Percentiles rank a stretch among this genome's conserved stretches.
phyloP scores from a whole-genome alignment of 2,797 vertebrate genomes.

The Vipera latastei region DNA sequence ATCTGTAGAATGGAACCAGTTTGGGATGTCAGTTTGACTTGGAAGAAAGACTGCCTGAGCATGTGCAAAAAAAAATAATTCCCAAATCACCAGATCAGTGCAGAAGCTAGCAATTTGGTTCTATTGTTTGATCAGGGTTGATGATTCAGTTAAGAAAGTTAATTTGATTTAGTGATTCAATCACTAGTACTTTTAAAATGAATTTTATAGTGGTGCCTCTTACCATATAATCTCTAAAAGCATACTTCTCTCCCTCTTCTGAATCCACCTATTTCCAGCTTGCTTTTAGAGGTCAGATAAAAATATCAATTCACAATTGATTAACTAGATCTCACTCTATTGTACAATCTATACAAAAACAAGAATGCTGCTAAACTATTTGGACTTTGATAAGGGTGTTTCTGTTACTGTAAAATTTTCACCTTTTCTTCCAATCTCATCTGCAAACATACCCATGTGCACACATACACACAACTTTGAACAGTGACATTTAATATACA shows the following conservation, averaged over 20 bases:
- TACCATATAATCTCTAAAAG: neutral
- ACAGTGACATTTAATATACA: accelerated
- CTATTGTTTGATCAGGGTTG: neutral
- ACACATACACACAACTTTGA: neutral
- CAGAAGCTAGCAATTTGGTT: neutral
- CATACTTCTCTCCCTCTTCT: conserved; percentile 15
- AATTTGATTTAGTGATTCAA: neutral
- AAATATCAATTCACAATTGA: neutral
- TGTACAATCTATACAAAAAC: neutral
- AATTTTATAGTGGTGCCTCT: neutral
- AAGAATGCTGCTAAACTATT: neutral
- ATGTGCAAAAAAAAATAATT: neutral
- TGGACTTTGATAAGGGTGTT: neutral
- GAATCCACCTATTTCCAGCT: neutral
- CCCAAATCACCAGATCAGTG: neutral
- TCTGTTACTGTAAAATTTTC: neutral
- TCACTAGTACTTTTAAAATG: neutral
- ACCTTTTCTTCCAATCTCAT: neutral
- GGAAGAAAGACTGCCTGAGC: neutral
- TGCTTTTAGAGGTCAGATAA: neutral
- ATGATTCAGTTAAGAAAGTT: neutral
- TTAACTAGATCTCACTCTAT: neutral
- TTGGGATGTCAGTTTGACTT: neutral
- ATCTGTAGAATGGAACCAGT: neutral
- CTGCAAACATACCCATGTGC: neutral